Conservation (phyloP, 1,140 invertebrate species). For the Carposina sasakii region DNA sequence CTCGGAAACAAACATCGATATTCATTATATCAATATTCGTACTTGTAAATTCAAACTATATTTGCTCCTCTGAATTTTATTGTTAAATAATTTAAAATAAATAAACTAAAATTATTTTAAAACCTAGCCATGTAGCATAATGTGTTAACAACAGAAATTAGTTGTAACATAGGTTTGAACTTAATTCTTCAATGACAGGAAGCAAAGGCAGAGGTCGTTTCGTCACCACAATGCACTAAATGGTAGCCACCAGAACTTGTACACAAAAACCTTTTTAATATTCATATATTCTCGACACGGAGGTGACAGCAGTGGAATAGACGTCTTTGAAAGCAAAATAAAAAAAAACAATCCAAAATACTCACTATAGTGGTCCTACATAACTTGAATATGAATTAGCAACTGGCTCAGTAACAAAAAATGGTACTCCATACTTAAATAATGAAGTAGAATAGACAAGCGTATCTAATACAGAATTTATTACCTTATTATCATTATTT, state of each 20-base stretch:
- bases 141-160: too few species aligned
- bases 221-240: background rate
- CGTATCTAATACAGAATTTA: constrained; percentile 47
- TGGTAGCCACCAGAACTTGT: background rate
- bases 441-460: constrained; percentile 37
- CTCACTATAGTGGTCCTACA: constrained; percentile 32
- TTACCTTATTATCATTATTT: constrained; percentile 48
- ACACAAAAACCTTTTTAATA: constrained; percentile 44
- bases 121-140: too few species aligned
- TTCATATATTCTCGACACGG: constrained; percentile 54
- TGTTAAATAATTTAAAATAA: too few species aligned
- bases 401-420: constrained; percentile 24
- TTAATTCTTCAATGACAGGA: constrained; percentile 13
- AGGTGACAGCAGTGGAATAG: constrained; percentile 34
- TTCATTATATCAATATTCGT: too few species aligned
- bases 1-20: too few species aligned
- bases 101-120: too few species aligned
- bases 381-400: constrained; percentile 53
- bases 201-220: constrained; percentile 19
- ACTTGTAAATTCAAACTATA: too few species aligned
- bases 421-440: constrained; percentile 22
- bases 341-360: constrained; percentile 38
- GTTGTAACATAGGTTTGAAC: too few species aligned
- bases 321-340: constrained; percentile 30
- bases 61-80: too few species aligned